These are phyloP conservation scores for Sweltsa coloradensis DNA, from an alignment of 1,140 invertebrate species.

Conservation along the genomic window DNA sequence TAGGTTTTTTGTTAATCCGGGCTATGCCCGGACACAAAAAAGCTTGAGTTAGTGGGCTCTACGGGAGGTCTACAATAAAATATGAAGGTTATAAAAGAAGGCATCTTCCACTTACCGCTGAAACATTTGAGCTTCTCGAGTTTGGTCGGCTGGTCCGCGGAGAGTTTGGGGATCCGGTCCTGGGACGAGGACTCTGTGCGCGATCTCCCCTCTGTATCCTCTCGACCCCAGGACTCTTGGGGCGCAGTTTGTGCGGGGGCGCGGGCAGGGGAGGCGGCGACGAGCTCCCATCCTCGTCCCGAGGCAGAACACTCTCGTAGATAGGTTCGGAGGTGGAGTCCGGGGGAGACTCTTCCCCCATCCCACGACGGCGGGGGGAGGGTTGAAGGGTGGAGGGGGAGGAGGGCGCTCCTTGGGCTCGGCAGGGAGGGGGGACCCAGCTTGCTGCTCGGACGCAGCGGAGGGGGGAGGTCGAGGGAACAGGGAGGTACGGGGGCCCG, in stretches of 20 bases:
- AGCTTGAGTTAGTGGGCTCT: no score
- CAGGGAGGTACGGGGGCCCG: constrained; percentile 14
- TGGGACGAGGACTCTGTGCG: constrained; percentile 37
- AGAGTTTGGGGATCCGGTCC: constrained; percentile 26
- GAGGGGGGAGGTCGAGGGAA: constrained; percentile 13
- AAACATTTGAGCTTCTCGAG: constrained; percentile 25
- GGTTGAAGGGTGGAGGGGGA: constrained; percentile 38
- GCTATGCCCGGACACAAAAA: no score
- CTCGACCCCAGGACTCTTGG: constrained; percentile 24
- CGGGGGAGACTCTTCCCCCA: constrained; percentile 23
- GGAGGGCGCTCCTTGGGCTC: constrained; percentile 63
- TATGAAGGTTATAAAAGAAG: no score
- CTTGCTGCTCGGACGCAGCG: constrained; percentile 2
- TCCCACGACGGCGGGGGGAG: constrained; percentile 22
- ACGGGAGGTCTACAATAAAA: no score
- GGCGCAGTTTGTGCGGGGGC: constrained; percentile 29
- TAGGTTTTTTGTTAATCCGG: no score
- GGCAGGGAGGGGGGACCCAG: constrained; percentile 47
- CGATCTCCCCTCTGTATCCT: constrained; percentile 28
- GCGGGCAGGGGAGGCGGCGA: constrained; percentile 39
- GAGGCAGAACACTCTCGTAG: constrained; percentile 67
- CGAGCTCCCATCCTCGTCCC: constrained; percentile 40
- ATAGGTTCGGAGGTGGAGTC: constrained; percentile 53
- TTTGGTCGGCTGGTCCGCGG: constrained; percentile 31
- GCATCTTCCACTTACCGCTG: constrained; percentile 21